A percentile compares a stretch with the other conserved stretches of the same genome.
Evolutionary conservation across 2,888 invertebrate genomes (phyloP).

Genomic region (Lucinisca nassula): DNA sequence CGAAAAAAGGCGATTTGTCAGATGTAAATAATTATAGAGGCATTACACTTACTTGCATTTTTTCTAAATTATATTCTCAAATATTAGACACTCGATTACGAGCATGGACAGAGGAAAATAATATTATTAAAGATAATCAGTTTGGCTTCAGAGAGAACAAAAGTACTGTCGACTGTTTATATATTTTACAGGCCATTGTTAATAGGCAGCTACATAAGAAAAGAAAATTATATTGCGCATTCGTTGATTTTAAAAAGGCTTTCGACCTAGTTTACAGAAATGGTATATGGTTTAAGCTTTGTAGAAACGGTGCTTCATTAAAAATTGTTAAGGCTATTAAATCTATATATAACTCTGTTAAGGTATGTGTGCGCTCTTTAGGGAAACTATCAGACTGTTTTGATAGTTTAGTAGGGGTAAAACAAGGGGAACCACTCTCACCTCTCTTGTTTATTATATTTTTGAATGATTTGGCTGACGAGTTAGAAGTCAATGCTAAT

Average conservation of each 20-base stretch:
- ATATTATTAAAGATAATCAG: background rate
- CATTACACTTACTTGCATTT: conserved; percentile 13
- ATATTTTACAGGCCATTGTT: conserved; percentile 14
- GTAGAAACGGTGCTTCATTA: background rate
- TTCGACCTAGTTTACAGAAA: too few relatives aligned
- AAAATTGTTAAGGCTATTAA: conserved; percentile 30
- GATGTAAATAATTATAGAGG: conserved; percentile 30
- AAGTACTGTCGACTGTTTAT: conserved; percentile 29
- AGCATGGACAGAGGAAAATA: background rate
- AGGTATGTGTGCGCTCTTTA: background rate
- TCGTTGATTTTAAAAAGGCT: conserved; percentile 39
- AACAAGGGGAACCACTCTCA: conserved; percentile 33
- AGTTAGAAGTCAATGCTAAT: background rate
- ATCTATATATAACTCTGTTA: conserved; percentile 23
- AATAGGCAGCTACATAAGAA: background rate
- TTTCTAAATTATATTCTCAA: conserved; percentile 24
- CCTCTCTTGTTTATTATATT: conserved; percentile 27
- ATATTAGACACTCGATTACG: conserved; percentile 6
- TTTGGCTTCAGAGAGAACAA: conserved; percentile 30
- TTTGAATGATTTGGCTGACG: background rate
- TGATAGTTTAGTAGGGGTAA: conserved; percentile 25
- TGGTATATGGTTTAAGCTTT: too few relatives aligned
- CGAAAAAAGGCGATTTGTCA: conserved; percentile 1
- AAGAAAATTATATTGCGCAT: conserved; percentile 12
- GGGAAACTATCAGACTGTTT: conserved; percentile 9